These are phyloP conservation scores for Brachyhypopomus occidentalis DNA, from an alignment of 2,113 vertebrate genomes.

Conservation along the genomic window DNA sequence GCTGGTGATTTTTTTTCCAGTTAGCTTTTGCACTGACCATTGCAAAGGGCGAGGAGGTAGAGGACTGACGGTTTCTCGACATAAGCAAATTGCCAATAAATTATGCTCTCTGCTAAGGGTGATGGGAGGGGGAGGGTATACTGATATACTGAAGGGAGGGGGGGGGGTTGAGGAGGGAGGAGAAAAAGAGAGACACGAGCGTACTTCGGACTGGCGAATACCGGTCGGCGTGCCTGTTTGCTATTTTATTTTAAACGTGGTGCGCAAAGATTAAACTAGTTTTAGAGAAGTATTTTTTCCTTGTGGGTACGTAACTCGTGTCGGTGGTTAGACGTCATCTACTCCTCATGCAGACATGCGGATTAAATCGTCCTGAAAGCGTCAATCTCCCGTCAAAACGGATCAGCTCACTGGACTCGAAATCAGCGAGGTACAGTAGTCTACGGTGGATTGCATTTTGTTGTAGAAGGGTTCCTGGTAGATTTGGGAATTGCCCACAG, in stretches of 20 bases:
- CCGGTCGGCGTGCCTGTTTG: conserved; percentile 33
- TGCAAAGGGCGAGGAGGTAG: conserved; percentile 37
- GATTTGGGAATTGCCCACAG: conserved; percentile 32
- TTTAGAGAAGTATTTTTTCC: conserved; percentile 33
- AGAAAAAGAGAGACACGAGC: conserved; percentile 31
- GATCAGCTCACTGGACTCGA: conserved; percentile 55
- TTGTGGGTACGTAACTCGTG: not conserved
- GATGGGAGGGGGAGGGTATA: conserved; percentile 51
- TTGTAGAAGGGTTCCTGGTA: conserved; percentile 26
- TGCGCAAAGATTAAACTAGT: conserved; percentile 28
- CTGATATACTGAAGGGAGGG: conserved; percentile 16
- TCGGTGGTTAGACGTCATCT: not conserved
- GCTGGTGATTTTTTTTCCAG: conserved; percentile 19
- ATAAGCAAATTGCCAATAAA: conserved; percentile 65
- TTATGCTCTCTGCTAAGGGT: conserved; percentile 53
- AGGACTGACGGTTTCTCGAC: conserved; percentile 52
- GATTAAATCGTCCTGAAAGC: conserved; percentile 49
- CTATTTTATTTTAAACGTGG: conserved; percentile 20
- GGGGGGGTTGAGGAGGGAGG: conserved; percentile 30
- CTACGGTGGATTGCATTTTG: conserved; percentile 32
- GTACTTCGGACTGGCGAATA: conserved; percentile 22
- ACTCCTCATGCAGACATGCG: conserved; percentile 31
- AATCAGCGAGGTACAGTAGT: conserved; percentile 45
- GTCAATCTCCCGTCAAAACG: conserved; percentile 33
- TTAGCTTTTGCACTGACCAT: conserved; percentile 42